Percentiles rank a stretch among this genome's conserved stretches.
These are phyloP conservation scores for Gallinago media DNA, from an alignment of 2,113 vertebrate genomes.

Conservation along the genomic window DNA sequence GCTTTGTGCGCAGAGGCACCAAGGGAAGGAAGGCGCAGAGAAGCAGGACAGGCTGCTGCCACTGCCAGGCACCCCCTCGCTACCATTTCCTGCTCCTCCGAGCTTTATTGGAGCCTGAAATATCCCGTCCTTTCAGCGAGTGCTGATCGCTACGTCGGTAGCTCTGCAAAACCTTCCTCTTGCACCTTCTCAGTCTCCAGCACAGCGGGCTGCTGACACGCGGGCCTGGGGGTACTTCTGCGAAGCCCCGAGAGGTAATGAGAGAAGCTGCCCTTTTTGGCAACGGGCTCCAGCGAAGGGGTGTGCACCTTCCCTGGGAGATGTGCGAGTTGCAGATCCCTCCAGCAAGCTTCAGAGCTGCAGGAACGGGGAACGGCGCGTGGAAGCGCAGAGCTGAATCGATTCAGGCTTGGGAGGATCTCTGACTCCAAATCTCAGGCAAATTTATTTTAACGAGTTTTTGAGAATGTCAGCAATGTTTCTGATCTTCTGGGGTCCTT, in stretches of 20 bases:
- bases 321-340: not conserved
- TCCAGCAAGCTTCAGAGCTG: not conserved
- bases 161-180: conserved; percentile 15
- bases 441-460: not conserved
- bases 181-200: conserved; percentile 22
- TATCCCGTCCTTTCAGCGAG: not conserved
- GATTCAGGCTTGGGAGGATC: not conserved
- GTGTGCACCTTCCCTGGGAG: not conserved
- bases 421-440: not conserved
- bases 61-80: fast-evolving
- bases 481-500: not conserved
- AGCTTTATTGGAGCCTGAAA: not conserved
- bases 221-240: not conserved
- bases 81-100: not conserved
- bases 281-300: not conserved
- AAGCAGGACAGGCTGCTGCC: not conserved
- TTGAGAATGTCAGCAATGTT: not conserved
- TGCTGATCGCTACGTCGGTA: not conserved
- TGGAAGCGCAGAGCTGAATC: not conserved
- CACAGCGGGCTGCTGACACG: not conserved
- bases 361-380: fast-evolving
- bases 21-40: not conserved
- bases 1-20: not conserved
- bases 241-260: not conserved
- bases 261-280: conserved; percentile 14